These are phyloP conservation scores for Drosophila virilis DNA, from an alignment of 1,140 invertebrate genomes.

Conservation along the genomic window DNA sequence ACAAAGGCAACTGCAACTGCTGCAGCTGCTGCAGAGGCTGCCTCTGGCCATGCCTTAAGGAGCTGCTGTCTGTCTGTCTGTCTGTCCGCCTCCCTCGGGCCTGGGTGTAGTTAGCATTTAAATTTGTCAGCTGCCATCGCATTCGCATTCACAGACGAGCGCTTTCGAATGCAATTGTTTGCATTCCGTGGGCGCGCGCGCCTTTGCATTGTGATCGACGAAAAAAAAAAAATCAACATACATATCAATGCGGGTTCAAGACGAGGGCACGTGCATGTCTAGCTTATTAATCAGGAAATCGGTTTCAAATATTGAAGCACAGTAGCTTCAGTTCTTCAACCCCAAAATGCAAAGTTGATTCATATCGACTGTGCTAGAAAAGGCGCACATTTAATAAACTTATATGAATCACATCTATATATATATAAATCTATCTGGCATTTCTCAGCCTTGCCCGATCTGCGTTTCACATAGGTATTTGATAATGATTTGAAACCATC, in stretches of 20 bases:
- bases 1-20: slow-evolving; percentile 34
- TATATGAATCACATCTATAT: background rate
- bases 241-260: slow-evolving; percentile 19
- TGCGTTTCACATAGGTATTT: no score
- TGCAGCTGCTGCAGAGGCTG: slow-evolving; percentile 9
- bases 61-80: slow-evolving; percentile 18
- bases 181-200: slow-evolving; percentile 29
- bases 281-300: slow-evolving; percentile 23
- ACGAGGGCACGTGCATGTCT: slow-evolving; percentile 34
- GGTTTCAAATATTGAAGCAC: background rate
- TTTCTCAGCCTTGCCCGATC: no score
- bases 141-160: slow-evolving; percentile 24
- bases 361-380: no score
- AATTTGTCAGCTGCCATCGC: slow-evolving; percentile 60
- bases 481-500: no score
- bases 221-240: slow-evolving; percentile 16
- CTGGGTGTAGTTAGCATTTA: slow-evolving; percentile 67
- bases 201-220: slow-evolving; percentile 25
- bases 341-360: background rate
- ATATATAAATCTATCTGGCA: background rate
- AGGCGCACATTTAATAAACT: no score
- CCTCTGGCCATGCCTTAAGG: slow-evolving; percentile 36
- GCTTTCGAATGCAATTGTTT: slow-evolving; percentile 46
- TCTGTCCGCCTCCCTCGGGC: background rate
- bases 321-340: slow-evolving; percentile 23